Conservation (phyloP, 2,113 vertebrate species). For the Amblyopsis rosae region DNA sequence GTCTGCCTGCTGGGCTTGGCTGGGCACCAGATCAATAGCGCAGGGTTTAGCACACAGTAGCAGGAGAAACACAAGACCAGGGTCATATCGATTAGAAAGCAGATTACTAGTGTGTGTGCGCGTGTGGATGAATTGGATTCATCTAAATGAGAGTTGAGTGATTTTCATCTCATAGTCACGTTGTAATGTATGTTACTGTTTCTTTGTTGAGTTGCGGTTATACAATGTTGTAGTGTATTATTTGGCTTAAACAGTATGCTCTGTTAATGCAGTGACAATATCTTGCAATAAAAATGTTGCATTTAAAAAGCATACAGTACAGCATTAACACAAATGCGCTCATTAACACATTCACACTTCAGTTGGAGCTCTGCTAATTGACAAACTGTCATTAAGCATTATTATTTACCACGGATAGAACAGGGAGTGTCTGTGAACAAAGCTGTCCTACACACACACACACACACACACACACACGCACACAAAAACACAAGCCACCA, state of each 20-base stretch:
- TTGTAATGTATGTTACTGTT: too few relatives aligned
- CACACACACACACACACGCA: constrained; percentile 10
- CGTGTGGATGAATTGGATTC: constrained; percentile 9
- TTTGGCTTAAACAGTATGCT: too few relatives aligned
- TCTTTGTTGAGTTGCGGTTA: too few relatives aligned
- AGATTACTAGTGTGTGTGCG: constrained; percentile 12
- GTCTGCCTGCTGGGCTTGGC: constrained; percentile 28
- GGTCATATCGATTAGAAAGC: constrained; percentile 31
- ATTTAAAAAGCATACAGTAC: too few relatives aligned
- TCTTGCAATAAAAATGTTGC: background rate
- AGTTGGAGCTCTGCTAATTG: too few relatives aligned
- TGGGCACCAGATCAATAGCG: constrained; percentile 46
- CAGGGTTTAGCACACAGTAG: constrained; percentile 28
- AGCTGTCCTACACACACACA: constrained; percentile 20
- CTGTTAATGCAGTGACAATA: background rate
- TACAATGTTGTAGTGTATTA: too few relatives aligned
- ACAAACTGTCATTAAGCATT: too few relatives aligned
- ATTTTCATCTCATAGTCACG: too few relatives aligned
- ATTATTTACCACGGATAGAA: too few relatives aligned
- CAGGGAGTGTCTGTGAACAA: too few relatives aligned
- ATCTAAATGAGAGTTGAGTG: constrained; percentile 24
- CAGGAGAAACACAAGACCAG: constrained; percentile 18
- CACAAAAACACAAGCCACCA: background rate
- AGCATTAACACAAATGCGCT: too few relatives aligned
- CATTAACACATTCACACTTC: too few relatives aligned